Conservation (phyloP, 2,888 invertebrate species). For the Xylocampa areola region DNA sequence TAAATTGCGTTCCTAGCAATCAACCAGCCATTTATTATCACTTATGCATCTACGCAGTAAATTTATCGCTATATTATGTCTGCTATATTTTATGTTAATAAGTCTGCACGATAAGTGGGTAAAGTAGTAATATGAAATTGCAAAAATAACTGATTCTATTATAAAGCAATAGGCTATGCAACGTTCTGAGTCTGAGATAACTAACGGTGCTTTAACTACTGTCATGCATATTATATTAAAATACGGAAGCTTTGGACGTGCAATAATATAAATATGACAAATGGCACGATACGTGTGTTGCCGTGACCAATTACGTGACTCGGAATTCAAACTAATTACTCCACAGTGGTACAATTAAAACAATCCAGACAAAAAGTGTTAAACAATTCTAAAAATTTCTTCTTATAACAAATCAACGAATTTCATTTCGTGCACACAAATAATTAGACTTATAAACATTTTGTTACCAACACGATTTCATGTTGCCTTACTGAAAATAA, state of each 20-base stretch:
- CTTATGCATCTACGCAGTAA: constrained; percentile 11
- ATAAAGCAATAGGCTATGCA: no score
- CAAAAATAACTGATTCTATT: constrained; percentile 1
- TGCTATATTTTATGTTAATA: constrained; percentile 9
- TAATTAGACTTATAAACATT: constrained; percentile 19
- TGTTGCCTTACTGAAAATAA: constrained; percentile 38
- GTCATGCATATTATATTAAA: no score
- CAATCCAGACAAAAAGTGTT: not conserved
- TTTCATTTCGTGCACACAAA: constrained; percentile 17
- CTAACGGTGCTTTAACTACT: no score
- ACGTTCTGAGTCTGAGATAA: no score
- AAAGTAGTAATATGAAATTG: constrained; percentile 5
- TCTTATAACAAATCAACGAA: constrained; percentile 15
- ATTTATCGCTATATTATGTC: constrained; percentile 22
- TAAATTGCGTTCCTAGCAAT: constrained; percentile 21
- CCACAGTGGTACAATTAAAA: constrained; percentile 28
- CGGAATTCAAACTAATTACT: constrained; percentile 29
- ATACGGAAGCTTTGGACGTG: constrained; percentile 14
- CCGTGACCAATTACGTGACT: constrained; percentile 25
- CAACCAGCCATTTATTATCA: constrained; percentile 44
- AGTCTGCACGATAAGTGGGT: constrained; percentile 1
- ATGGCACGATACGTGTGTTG: constrained; percentile 2
- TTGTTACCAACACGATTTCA: constrained; percentile 8
- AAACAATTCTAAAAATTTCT: not conserved
- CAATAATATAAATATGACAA: constrained; percentile 28